Evolutionary conservation across 2,113 vertebrate species (phyloP).

Genomic region (Elephas maximus): DNA sequence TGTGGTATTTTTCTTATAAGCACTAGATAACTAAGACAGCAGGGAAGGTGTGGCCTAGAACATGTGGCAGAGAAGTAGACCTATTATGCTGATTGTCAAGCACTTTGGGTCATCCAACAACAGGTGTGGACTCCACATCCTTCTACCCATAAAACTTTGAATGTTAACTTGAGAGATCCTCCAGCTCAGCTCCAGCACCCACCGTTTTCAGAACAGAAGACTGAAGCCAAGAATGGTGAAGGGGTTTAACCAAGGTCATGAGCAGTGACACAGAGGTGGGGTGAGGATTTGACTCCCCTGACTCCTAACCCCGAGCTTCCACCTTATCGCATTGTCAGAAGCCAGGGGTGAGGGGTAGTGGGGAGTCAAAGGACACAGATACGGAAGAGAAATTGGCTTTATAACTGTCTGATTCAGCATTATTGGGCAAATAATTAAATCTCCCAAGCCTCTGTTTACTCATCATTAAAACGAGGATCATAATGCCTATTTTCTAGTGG

Average conservation of each 20-base stretch:
- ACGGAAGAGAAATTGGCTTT: neutral
- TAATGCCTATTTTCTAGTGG: neutral
- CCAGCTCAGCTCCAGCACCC: neutral
- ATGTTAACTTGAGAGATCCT: neutral
- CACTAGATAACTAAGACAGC: neutral
- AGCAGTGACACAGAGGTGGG: neutral
- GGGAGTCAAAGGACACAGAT: accelerated
- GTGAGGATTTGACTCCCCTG: neutral
- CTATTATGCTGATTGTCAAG: neutral
- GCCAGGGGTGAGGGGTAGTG: too few species aligned
- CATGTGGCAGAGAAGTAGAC: too few species aligned
- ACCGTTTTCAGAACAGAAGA: neutral
- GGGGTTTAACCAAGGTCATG: neutral
- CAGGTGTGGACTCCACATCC: neutral
- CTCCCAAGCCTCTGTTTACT: neutral
- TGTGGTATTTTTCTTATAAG: neutral
- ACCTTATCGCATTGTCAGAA: neutral
- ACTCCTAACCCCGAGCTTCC: neutral
- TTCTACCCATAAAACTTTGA: neutral
- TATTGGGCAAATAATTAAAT: neutral
- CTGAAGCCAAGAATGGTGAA: neutral
- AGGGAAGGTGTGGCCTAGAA: too few species aligned
- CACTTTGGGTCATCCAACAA: neutral
- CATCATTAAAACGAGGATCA: neutral
- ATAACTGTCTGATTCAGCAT: neutral